Evolutionary conservation across 2,797 vertebrate species (phyloP).

Genomic region (Bovichtus diacanthus): DNA sequence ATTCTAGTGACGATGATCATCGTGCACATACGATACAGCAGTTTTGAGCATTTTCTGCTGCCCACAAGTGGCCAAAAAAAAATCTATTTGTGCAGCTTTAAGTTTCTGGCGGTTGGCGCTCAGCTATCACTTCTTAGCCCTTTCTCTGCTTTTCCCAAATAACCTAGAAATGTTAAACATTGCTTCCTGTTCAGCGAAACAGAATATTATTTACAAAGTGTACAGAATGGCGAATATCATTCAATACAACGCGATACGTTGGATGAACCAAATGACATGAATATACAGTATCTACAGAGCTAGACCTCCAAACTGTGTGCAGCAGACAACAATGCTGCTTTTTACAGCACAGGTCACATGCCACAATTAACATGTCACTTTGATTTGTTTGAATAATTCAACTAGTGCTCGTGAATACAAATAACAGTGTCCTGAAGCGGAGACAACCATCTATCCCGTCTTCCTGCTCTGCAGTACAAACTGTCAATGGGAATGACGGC

Average conservation of each 20-base stretch:
- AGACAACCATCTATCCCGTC: slow-evolving; percentile 56
- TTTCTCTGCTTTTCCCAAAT: background rate
- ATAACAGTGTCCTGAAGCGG: slow-evolving; percentile 39
- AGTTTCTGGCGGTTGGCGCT: background rate
- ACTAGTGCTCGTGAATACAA: slow-evolving; percentile 41
- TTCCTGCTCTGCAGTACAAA: slow-evolving; percentile 33
- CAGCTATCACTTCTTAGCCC: background rate
- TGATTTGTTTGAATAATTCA: slow-evolving; percentile 66
- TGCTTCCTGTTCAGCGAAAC: background rate
- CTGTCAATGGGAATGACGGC: slow-evolving; percentile 59
- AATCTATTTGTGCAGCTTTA: background rate
- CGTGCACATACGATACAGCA: no score
- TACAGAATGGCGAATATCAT: background rate
- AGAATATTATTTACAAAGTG: background rate
- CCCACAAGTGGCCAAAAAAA: background rate
- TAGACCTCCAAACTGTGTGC: slow-evolving; percentile 4
- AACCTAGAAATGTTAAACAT: slow-evolving; percentile 4
- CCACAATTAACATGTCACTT: slow-evolving; percentile 46
- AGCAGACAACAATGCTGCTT: slow-evolving; percentile 6
- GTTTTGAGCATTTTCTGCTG: background rate
- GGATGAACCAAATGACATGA: background rate
- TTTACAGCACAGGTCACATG: slow-evolving; percentile 36
- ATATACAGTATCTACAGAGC: background rate
- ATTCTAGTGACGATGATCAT: no score
- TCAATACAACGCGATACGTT: background rate